These are phyloP conservation scores for Vicugna pacos DNA, from an alignment of 2,113 vertebrate species.

Conservation along the genomic window DNA sequence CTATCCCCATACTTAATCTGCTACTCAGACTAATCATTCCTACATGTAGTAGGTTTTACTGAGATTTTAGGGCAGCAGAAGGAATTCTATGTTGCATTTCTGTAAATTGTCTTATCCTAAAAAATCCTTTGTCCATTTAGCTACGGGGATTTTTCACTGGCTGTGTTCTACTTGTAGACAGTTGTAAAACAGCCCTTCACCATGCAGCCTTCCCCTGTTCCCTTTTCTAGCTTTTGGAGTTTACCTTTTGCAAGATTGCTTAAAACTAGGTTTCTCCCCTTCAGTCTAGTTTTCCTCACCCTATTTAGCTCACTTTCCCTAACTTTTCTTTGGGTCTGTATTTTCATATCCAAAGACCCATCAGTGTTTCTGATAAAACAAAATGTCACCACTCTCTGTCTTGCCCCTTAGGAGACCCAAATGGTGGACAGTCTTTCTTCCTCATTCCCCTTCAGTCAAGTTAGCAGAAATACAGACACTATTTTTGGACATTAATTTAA, in stretches of 20 bases:
- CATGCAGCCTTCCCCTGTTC: not conserved
- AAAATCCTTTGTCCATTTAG: not conserved
- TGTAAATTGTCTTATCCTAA: not conserved
- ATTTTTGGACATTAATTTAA: not conserved
- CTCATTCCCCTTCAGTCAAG: not conserved
- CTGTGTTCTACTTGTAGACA: not conserved
- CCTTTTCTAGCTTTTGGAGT: not conserved
- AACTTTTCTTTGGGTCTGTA: not conserved
- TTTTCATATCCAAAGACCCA: not conserved
- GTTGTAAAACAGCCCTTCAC: not conserved
- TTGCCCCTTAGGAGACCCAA: not conserved
- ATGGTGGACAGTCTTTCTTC: not conserved
- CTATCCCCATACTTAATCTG: not conserved
- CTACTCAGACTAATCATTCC: not conserved
- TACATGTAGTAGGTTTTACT: not conserved
- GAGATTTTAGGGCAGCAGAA: not conserved
- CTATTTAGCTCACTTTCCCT: not conserved
- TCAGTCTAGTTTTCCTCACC: not conserved
- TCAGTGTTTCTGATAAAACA: not conserved
- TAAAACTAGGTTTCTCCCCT: not conserved
- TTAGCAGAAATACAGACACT: not conserved
- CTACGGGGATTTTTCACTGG: not conserved
- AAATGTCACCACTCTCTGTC: not conserved
- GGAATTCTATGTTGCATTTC: not conserved
- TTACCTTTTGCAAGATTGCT: not conserved